A percentile compares a stretch with the other conserved stretches of the same genome.
Evolutionary conservation across 2,113 vertebrate genomes (phyloP).

Genomic region (Indri indri): DNA sequence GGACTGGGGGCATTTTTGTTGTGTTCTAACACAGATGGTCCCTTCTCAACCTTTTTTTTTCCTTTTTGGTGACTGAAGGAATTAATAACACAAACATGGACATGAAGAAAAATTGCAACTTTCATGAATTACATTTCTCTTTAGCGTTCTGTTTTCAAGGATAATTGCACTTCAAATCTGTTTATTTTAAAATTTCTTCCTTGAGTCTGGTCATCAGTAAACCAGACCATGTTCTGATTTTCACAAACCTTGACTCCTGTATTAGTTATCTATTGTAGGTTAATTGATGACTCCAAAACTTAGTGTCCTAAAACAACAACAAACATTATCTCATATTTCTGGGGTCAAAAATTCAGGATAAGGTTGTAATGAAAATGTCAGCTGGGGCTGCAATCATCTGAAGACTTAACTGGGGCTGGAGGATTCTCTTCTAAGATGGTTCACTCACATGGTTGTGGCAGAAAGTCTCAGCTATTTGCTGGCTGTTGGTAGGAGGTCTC

Average conservation of each 20-base stretch:
- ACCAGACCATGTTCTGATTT: conserved; percentile 6
- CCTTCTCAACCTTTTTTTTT: not conserved
- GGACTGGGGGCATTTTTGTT: not conserved
- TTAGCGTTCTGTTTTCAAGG: not conserved
- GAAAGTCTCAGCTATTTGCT: not conserved
- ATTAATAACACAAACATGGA: conserved; percentile 20
- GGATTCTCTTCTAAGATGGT: not conserved
- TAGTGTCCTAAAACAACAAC: not conserved
- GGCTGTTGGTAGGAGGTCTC: not conserved
- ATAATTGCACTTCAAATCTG: not conserved
- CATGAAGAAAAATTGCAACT: not conserved
- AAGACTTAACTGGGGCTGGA: not conserved
- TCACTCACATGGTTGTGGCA: not conserved
- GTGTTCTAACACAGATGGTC: not conserved
- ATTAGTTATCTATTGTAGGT: not conserved
- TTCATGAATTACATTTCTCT: conserved; percentile 17
- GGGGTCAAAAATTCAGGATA: not conserved
- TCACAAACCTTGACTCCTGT: not conserved
- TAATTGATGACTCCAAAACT: not conserved
- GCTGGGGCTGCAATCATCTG: not conserved
- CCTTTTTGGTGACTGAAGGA: not conserved
- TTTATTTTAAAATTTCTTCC: conserved; percentile 12
- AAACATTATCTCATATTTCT: conserved; percentile 18
- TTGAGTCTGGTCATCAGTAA: not conserved
- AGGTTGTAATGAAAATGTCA: conserved; percentile 30